Percentiles rank a stretch among this genome's conserved stretches.
Conservation (phyloP, 2,113 vertebrate genomes). For the Helogale parvula region DNA sequence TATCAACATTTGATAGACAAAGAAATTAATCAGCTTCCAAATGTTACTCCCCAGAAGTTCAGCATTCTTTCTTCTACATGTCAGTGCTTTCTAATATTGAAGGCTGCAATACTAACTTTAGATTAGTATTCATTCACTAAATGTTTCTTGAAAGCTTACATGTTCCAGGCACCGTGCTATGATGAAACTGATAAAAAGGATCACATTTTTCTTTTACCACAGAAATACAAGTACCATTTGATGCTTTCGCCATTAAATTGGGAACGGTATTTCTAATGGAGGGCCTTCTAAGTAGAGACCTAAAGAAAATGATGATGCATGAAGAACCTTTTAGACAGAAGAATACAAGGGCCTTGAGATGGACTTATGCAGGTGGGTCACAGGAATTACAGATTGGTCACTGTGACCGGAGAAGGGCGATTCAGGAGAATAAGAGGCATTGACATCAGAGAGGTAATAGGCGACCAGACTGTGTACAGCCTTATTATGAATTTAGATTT, state of each 20-base stretch:
- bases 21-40: background rate
- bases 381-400: background rate
- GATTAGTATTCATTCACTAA: background rate
- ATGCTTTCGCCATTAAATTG: background rate
- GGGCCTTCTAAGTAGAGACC: background rate
- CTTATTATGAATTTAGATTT: background rate
- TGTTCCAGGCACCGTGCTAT: background rate
- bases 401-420: background rate
- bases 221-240: background rate
- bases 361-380: background rate
- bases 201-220: background rate
- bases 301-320: background rate
- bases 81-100: background rate
- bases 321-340: background rate
- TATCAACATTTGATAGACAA: background rate
- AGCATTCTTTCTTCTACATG: background rate
- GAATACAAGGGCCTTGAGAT: background rate
- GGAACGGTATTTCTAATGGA: background rate
- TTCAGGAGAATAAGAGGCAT: background rate
- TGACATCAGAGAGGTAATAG: background rate
- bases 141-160: conserved; percentile 1
- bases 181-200: background rate
- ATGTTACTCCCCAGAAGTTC: background rate
- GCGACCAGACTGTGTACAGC: background rate
- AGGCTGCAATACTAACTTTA: background rate